phyloP scores from a whole-genome alignment of 2,888 invertebrate genomes.

The Taphrorychus bicolor region DNA sequence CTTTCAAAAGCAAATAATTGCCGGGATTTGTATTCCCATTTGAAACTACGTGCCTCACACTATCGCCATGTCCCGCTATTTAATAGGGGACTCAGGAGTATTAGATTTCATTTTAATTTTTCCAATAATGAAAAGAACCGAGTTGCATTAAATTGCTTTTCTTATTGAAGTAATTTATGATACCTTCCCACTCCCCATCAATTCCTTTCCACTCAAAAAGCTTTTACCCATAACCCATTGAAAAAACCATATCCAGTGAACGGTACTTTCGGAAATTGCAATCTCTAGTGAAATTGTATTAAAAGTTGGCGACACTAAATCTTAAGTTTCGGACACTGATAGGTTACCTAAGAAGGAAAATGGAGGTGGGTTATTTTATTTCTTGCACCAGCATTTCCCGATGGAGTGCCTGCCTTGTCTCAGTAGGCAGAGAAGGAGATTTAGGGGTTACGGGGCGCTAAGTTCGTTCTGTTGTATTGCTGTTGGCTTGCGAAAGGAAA shows the following conservation, averaged over 20 bases:
- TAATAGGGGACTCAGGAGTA: too few relatives aligned
- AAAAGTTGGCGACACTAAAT: slow-evolving; percentile 49
- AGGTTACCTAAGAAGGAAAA: slow-evolving; percentile 44
- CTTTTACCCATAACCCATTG: background rate
- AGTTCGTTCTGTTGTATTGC: background rate
- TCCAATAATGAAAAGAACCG: too few relatives aligned
- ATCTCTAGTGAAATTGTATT: slow-evolving; percentile 50
- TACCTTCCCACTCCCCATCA: background rate
- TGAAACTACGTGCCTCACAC: slow-evolving; percentile 24
- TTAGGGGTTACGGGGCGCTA: background rate
- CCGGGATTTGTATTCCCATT: slow-evolving; percentile 20
- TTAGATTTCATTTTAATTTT: too few relatives aligned
- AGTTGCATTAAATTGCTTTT: too few relatives aligned
- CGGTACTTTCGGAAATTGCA: slow-evolving; percentile 34
- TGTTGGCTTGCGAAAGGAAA: background rate
- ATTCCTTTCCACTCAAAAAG: background rate
- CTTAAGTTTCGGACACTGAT: slow-evolving; percentile 48
- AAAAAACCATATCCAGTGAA: slow-evolving; percentile 41
- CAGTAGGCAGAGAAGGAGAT: background rate
- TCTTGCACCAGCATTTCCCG: slow-evolving; percentile 15
- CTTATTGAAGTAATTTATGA: background rate
- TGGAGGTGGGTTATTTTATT: slow-evolving; percentile 26
- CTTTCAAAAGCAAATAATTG: slow-evolving; percentile 31
- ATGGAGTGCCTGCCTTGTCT: slow-evolving; percentile 7
- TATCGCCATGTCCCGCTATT: too few relatives aligned